phyloP scores from a whole-genome alignment of 2,888 invertebrate genomes.

The Scaptomyza polygonia region DNA sequence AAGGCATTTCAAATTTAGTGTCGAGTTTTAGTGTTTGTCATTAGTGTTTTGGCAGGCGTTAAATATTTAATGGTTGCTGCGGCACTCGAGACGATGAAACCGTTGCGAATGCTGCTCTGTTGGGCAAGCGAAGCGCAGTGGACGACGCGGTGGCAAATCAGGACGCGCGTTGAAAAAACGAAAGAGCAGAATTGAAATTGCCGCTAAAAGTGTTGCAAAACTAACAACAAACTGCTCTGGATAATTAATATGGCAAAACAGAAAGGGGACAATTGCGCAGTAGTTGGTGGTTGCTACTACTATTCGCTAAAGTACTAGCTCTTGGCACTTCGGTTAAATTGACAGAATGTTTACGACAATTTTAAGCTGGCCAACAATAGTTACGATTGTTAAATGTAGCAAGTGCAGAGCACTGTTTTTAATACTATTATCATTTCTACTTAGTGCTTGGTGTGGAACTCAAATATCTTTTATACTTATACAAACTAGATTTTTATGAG shows the following conservation, averaged over 20 bases:
- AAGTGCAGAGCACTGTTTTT: background rate
- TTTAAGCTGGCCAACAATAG: constrained; percentile 32
- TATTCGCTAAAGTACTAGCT: background rate
- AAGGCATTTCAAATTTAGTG: constrained; percentile 76
- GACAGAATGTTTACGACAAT: constrained; percentile 44
- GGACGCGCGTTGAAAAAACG: constrained; percentile 2
- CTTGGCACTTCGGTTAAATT: constrained; percentile 37
- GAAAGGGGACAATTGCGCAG: constrained; percentile 6
- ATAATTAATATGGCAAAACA: constrained; percentile 66
- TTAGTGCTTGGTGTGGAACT: background rate
- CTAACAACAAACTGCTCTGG: constrained; percentile 69
- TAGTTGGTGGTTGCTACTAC: background rate
- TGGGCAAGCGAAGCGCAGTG: background rate
- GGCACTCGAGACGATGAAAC: constrained; percentile 28
- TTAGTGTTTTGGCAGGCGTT: constrained; percentile 78
- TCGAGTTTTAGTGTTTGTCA: constrained; percentile 76
- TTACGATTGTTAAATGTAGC: constrained; percentile 23
- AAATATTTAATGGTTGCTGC: constrained; percentile 68
- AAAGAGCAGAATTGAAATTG: constrained; percentile 15
- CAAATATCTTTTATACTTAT: background rate
- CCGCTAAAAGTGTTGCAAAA: constrained; percentile 32
- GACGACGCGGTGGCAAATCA: constrained; percentile 1
- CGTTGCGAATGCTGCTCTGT: background rate
- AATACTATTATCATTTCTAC: background rate
- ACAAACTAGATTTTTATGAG: too few relatives aligned